Evolutionary conservation across 2,888 invertebrate genomes (phyloP).

Genomic region (Neoascia interrupta): DNA sequence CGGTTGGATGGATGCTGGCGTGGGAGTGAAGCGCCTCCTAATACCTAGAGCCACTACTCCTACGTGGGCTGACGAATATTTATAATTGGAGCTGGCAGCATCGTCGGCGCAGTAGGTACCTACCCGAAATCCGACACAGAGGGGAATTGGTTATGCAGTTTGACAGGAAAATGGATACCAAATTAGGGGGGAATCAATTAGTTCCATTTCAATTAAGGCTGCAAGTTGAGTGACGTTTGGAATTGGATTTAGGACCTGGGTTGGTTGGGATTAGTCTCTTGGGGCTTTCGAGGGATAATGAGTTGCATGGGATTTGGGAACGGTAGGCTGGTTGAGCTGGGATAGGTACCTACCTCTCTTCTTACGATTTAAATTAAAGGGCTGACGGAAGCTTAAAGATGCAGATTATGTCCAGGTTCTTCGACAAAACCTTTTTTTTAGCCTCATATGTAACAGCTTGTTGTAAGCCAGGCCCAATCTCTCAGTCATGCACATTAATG

Average conservation of each 20-base stretch:
- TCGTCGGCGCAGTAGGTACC: too few species aligned
- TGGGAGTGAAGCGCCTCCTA: background rate
- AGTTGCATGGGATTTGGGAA: too few species aligned
- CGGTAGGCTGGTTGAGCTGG: too few species aligned
- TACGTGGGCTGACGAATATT: slow-evolving; percentile 11
- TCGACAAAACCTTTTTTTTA: too few species aligned
- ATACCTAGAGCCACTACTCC: slow-evolving; percentile 13
- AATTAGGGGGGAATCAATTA: slow-evolving; percentile 58
- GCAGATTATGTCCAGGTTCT: too few species aligned
- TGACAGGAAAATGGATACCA: slow-evolving; percentile 21
- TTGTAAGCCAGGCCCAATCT: too few species aligned
- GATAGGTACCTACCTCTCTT: too few species aligned
- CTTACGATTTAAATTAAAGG: too few species aligned
- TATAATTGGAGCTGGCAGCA: slow-evolving; percentile 32
- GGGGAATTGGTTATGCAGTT: slow-evolving; percentile 5
- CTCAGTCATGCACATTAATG: too few species aligned
- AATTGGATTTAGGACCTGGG: background rate
- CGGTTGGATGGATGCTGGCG: slow-evolving; percentile 5
- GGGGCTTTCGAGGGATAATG: background rate
- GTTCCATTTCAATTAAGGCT: slow-evolving; percentile 47
- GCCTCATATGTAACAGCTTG: too few species aligned
- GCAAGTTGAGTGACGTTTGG: slow-evolving; percentile 16
- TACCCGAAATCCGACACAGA: background rate
- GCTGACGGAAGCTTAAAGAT: too few species aligned
- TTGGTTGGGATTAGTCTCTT: too few species aligned